A percentile compares a stretch with the other conserved stretches of the same genome.
These are phyloP conservation scores for Diplosoma virens DNA, from an alignment of 23 tunicate species.

Conservation along the genomic window DNA sequence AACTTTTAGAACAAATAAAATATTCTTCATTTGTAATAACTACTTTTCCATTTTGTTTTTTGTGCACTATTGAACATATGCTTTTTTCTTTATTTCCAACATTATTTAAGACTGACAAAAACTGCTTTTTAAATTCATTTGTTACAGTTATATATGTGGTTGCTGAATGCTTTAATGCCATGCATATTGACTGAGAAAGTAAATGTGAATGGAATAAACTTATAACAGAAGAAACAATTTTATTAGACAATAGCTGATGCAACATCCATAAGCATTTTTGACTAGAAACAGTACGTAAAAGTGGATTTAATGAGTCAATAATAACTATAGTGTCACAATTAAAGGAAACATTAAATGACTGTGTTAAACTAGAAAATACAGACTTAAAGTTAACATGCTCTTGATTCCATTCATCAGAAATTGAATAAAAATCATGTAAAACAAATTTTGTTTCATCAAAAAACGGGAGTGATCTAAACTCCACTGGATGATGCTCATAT, in stretches of 20 bases:
- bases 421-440: constrained; percentile 12
- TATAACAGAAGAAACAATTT: not conserved
- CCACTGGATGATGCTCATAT: not conserved
- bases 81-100: not conserved
- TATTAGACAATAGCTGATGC: not conserved
- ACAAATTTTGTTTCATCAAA: not conserved
- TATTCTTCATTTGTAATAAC: not conserved
- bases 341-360: not conserved
- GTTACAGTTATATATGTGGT: not conserved
- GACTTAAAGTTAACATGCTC: not conserved
- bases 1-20: not conserved
- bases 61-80: not conserved
- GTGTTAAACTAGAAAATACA: not conserved
- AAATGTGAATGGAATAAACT: constrained; percentile 4
- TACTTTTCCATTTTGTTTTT: constrained; percentile 28
- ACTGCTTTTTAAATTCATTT: not conserved
- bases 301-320: not conserved
- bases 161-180: not conserved
- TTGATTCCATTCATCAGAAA: constrained; percentile 5
- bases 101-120: not conserved
- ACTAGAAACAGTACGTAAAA: not conserved
- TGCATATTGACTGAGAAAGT: not conserved
- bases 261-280: not conserved
- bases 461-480: not conserved
- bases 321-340: not conserved